Base-by-base conservation (phyloP, 2,113 vertebrate species). In the Cervus canadensis region DNA sequence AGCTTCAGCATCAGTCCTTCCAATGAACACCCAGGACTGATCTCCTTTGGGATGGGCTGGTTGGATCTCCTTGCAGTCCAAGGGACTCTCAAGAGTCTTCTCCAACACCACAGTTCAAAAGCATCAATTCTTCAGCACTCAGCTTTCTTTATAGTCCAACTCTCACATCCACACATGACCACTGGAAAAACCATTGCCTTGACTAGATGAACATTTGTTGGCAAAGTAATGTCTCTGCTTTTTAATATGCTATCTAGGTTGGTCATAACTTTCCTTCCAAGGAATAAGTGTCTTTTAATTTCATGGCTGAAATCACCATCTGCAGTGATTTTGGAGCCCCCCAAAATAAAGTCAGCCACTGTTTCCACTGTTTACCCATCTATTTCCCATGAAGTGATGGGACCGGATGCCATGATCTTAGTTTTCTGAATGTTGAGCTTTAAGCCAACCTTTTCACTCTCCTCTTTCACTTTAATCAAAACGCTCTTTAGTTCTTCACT, bases 281-380 rank as follows among this genome's bases (percentile, higher is more conserved):
- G 33, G 33, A 67, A 33, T n/a, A 67, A 67, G 7, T 0, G 0
- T 67, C 64, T 67, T 67, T 67, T 67, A 36, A 67, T 67, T 21
- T 67, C 64, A 67, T 67, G 64, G 33, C 16, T 67, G 64, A 8
- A 67, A 0, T 67, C 16, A 67, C 7, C 8, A 36, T 19, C 33
- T 67, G 1, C 62, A 67, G 16, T 67, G 62, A 67, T n/a, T 67
- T n/a, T 67, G 33, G 33, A 67, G 33, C 62, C 62, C 62, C 1
- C 0, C 0, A 67, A 67, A 36, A 67, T 10, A 67, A 67, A 67
- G 33, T 36, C 64, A 10, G 16, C 4, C 33, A 10, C 16, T 67
- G 62, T 67, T 64, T 33, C 62, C 30, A 64, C 7, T 4, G 15
- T 64, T 67, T 67, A 2, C 16, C 62, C 4, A 10, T 67, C 62